Evolutionary conservation across 2,888 invertebrate genomes (phyloP).

Genomic region (Campoplex capitator): DNA sequence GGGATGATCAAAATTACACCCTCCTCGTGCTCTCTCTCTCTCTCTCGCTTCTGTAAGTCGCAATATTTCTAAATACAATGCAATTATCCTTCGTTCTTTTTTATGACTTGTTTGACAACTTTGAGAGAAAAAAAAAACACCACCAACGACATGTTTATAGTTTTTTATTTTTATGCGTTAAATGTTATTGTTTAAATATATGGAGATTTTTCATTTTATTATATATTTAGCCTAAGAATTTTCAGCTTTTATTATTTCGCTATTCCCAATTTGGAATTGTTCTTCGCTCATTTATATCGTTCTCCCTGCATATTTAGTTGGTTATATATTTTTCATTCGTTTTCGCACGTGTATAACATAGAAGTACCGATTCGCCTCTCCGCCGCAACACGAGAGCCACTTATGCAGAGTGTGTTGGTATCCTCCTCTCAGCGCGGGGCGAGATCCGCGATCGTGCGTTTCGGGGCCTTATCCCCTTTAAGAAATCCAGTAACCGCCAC

Average conservation of each 20-base stretch:
- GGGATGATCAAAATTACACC: conserved; percentile 50
- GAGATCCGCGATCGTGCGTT: conserved; percentile 32
- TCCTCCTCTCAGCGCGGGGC: conserved; percentile 10
- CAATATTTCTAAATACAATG: conserved; percentile 34
- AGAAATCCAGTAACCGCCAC: conserved; percentile 70
- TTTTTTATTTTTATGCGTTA: not conserved
- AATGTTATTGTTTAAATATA: conserved; percentile 38
- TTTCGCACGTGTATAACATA: conserved; percentile 17
- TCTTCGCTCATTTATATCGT: conserved; percentile 11
- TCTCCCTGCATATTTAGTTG: not conserved
- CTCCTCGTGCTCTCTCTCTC: not conserved
- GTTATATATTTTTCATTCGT: conserved; percentile 34
- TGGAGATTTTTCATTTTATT: conserved; percentile 14
- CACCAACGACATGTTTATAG: not conserved
- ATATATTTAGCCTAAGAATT: conserved; percentile 39
- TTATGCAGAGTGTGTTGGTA: conserved; percentile 9
- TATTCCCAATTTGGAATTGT: conserved; percentile 45
- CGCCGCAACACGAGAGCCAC: not conserved
- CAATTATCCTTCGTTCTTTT: conserved; percentile 31
- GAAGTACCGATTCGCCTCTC: conserved; percentile 1
- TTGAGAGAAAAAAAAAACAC: not conserved
- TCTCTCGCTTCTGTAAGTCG: not conserved
- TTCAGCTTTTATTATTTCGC: conserved; percentile 42
- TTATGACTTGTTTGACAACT: conserved; percentile 50
- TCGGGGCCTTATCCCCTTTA: conserved; percentile 40